These are phyloP conservation scores for Amphipoea oculea DNA, from an alignment of 2,888 invertebrate species.

Conservation along the genomic window DNA sequence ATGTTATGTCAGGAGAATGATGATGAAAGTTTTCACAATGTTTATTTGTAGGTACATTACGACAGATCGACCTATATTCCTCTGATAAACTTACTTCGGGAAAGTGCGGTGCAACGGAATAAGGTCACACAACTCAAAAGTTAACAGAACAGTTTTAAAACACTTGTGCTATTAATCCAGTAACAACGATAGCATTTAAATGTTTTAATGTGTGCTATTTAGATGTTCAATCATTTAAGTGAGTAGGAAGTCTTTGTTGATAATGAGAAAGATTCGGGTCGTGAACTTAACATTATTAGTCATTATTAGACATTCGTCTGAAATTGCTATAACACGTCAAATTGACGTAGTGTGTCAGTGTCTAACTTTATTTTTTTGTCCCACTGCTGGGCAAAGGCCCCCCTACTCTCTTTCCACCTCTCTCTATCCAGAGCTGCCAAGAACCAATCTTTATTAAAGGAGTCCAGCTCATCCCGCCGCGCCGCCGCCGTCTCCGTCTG, in stretches of 20 bases:
- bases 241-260: constrained; percentile 17
- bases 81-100: constrained; percentile 70
- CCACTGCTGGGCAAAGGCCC: not conserved
- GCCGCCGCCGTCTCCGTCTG: too few relatives aligned
- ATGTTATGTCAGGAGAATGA: not conserved
- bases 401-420: not conserved
- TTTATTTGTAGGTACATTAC: constrained; percentile 68
- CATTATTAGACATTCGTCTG: not conserved
- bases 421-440: too few relatives aligned
- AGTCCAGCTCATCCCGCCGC: too few relatives aligned
- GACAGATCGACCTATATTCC: constrained; percentile 76
- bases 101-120: constrained; percentile 72
- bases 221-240: constrained; percentile 37
- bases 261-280: constrained; percentile 13
- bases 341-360: not conserved
- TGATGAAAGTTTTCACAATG: constrained; percentile 59
- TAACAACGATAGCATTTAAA: constrained; percentile 56
- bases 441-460: too few relatives aligned
- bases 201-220: constrained; percentile 42
- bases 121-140: constrained; percentile 79
- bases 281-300: not conserved
- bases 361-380: not conserved
- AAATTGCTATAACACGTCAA: not conserved
- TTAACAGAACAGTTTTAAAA: constrained; percentile 69
- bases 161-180: constrained; percentile 70